Evolutionary conservation across 2,797 vertebrate genomes (phyloP).

Genomic region (Siniperca scherzeri): DNA sequence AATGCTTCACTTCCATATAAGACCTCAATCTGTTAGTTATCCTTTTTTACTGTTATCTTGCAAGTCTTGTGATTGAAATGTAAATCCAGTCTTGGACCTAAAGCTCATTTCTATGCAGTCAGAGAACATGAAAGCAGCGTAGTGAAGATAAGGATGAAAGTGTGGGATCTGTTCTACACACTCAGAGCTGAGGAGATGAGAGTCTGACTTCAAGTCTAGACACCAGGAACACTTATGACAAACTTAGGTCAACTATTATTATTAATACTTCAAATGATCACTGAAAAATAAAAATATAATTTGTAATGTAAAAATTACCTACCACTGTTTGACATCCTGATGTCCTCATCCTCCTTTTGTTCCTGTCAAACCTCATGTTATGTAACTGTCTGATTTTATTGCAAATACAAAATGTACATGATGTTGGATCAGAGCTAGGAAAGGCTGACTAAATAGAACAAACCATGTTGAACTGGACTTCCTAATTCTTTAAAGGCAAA

Average conservation of each 20-base stretch:
- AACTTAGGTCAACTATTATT: conserved; percentile 14
- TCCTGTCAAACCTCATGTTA: background rate
- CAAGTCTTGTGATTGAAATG: conserved; percentile 72
- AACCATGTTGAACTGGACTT: background rate
- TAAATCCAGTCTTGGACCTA: conserved; percentile 72
- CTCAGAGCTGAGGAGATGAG: conserved; percentile 40
- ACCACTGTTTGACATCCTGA: background rate
- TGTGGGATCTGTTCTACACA: conserved; percentile 51
- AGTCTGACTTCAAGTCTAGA: conserved; percentile 56
- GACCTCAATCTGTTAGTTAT: conserved; percentile 70
- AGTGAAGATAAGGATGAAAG: conserved; percentile 69
- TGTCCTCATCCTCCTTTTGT: background rate
- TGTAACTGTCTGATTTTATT: conserved; percentile 1
- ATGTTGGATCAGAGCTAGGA: background rate
- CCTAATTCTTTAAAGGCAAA: background rate
- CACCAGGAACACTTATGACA: conserved; percentile 25
- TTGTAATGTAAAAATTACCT: background rate
- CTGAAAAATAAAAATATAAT: background rate
- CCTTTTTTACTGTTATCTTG: conserved; percentile 65
- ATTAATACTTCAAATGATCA: background rate
- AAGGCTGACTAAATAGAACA: background rate
- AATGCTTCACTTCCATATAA: conserved; percentile 48
- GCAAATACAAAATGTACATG: background rate
- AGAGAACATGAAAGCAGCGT: conserved; percentile 70
- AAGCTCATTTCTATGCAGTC: conserved; percentile 67